phyloP scores from a whole-genome alignment of 2,113 vertebrate genomes.

The Mastomys natalensis region DNA sequence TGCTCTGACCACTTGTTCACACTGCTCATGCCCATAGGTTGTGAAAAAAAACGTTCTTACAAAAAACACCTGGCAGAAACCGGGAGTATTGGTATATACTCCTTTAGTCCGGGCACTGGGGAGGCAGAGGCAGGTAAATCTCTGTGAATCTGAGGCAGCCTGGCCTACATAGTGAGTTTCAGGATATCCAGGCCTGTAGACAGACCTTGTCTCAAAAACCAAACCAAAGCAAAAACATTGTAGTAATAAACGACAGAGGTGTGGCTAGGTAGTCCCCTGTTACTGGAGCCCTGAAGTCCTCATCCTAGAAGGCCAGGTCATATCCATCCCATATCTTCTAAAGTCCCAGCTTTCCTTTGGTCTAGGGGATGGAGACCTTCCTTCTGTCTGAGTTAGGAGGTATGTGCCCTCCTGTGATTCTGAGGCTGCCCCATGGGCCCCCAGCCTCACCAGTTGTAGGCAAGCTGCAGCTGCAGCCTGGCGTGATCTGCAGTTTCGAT shows the following conservation, averaged over 20 bases:
- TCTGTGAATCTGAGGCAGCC: not conserved
- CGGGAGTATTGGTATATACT: not conserved
- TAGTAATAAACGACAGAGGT: not conserved
- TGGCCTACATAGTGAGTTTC: not conserved
- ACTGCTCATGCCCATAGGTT: fast-evolving
- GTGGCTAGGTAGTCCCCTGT: not conserved
- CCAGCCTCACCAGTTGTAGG: constrained; percentile 92
- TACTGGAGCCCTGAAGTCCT: not conserved
- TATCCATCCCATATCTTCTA: not conserved
- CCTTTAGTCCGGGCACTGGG: not conserved
- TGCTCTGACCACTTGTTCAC: not conserved
- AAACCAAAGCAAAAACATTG: not conserved
- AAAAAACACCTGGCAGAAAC: not conserved
- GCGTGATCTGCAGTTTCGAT: constrained; percentile 95
- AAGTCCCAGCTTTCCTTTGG: not conserved
- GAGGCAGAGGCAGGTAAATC: not conserved
- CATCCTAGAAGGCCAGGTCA: not conserved
- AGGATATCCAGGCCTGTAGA: not conserved
- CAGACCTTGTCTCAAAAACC: not conserved
- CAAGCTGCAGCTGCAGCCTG: constrained; percentile 93
- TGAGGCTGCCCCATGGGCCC: no score
- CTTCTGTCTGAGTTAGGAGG: fast-evolving
- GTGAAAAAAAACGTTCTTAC: not conserved
- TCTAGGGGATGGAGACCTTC: fast-evolving
- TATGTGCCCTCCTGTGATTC: not conserved